These are phyloP conservation scores for Nephrocerus scutellatus DNA, from an alignment of 2,888 invertebrate species.

Conservation along the genomic window DNA sequence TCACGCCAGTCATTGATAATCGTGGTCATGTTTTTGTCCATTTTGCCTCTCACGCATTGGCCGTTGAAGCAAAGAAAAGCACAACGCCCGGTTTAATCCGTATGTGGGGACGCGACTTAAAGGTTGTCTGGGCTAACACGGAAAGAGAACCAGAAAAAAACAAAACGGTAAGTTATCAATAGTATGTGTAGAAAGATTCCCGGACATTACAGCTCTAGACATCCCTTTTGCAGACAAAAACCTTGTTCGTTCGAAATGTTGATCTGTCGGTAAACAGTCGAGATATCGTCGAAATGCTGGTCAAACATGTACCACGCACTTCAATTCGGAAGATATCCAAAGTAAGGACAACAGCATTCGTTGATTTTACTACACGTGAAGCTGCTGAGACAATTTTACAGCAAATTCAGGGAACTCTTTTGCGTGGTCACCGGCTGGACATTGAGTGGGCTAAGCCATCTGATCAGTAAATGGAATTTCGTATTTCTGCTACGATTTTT, in stretches of 20 bases:
- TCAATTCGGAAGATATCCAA: constrained; percentile 32
- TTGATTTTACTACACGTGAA: constrained; percentile 31
- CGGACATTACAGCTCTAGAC: background rate
- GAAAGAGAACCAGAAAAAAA: constrained; percentile 25
- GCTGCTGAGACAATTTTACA: constrained; percentile 30
- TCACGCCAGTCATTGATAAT: constrained; percentile 17
- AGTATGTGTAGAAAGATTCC: background rate
- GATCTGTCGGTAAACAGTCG: constrained; percentile 31
- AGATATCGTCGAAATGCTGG: constrained; percentile 28
- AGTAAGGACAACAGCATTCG: constrained; percentile 33
- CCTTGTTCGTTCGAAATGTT: constrained; percentile 34
- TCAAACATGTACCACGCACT: constrained; percentile 25
- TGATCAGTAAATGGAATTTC: constrained; percentile 26
- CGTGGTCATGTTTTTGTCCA: constrained; percentile 35
- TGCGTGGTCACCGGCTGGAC: constrained; percentile 26
- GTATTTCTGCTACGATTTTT: background rate
- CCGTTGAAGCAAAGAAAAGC: constrained; percentile 33
- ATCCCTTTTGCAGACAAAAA: constrained; percentile 27
- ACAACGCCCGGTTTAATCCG: constrained; percentile 30
- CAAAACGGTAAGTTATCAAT: constrained; percentile 23
- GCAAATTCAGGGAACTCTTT: constrained; percentile 24
- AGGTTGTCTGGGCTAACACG: constrained; percentile 36
- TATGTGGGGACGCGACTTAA: constrained; percentile 35
- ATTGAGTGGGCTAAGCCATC: constrained; percentile 37
- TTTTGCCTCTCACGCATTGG: constrained; percentile 32